phyloP scores from a whole-genome alignment of 2,797 vertebrate species.

The Smutsia gigantea region DNA sequence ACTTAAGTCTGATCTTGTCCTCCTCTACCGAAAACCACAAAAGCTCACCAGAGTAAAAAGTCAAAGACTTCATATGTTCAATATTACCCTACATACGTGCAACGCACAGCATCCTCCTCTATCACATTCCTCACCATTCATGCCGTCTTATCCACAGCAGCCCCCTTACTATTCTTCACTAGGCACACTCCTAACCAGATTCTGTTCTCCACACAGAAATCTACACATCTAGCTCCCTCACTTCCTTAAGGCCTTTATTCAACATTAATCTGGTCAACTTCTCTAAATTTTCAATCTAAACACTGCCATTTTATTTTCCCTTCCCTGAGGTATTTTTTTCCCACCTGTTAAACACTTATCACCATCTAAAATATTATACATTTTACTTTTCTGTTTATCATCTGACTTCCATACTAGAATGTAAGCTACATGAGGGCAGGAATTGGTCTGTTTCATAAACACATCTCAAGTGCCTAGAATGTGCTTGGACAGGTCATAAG shows the following conservation, averaged over 20 bases:
- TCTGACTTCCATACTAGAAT: neutral
- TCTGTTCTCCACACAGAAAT: neutral
- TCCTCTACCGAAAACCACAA: neutral
- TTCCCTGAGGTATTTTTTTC: neutral
- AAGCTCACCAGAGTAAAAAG: neutral
- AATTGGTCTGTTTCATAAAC: neutral
- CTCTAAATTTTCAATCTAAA: constrained; percentile 21
- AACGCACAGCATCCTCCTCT: neutral
- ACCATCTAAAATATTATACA: constrained; percentile 13
- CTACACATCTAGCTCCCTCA: neutral
- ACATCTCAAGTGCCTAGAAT: neutral
- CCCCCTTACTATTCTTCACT: neutral
- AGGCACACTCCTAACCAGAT: neutral
- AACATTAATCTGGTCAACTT: neutral
- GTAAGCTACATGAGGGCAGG: neutral
- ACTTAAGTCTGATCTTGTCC: neutral
- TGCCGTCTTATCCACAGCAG: neutral
- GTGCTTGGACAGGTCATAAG: neutral
- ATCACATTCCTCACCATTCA: neutral
- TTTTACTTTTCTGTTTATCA: constrained; percentile 34
- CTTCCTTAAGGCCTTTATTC: constrained; percentile 2
- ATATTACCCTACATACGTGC: neutral
- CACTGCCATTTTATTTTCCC: neutral
- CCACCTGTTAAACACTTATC: neutral
- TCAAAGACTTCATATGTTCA: neutral